Evolutionary conservation across 2,888 invertebrate genomes (phyloP), one percentile per base, ranked within the genome.

Genomic region (Eucriotettix oculatus): DNA sequence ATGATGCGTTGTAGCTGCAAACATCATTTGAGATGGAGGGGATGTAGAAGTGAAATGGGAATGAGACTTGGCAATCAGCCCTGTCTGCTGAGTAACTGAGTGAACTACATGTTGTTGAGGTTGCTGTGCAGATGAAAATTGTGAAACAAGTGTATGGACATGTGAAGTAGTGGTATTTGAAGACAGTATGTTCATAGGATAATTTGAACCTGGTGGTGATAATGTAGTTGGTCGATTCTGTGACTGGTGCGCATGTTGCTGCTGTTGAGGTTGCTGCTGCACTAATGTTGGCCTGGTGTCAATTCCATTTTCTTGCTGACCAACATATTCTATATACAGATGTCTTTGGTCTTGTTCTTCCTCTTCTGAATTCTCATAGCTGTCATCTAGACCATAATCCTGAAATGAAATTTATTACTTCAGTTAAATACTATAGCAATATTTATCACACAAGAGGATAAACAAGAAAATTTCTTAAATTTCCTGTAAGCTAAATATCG

Each of bases 381-480:
- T 86, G 70, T 87, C 87, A 69, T 87, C 86, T 64, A 88, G 76
- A 43, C 86, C 87, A 68, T 87, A 87, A 71, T 88, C 88, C 78
- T 86, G 41, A 42, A 53, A 54, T 10, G n/a, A 16, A 58, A 41
- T 10, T 1, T 55, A 29, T 29, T 29, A 29, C 29, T 29, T 29
- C 29, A 29, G 29, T 29, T 29, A 29, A 29, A 29, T 29, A 29
- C 2, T 29, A 29, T 7, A 29, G 29, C 7, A 29, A 29, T 29
- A 29, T 29, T 29, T 29, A 29, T 29, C 29, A 29, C 29, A 29
- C 29, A 29, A n/a, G n/a, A n/a, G n/a, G n/a, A n/a, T n/a, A n/a
- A n/a, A n/a, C n/a, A n/a, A n/a, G n/a, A n/a, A n/a, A n/a, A n/a
- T n/a, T n/a, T n/a, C n/a, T n/a, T n/a, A n/a, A n/a, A n/a, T n/a